Percentiles rank a stretch among this genome's conserved stretches.
Conservation (phyloP, 2,888 invertebrate genomes). For the Synanthedon formicaeformis region DNA sequence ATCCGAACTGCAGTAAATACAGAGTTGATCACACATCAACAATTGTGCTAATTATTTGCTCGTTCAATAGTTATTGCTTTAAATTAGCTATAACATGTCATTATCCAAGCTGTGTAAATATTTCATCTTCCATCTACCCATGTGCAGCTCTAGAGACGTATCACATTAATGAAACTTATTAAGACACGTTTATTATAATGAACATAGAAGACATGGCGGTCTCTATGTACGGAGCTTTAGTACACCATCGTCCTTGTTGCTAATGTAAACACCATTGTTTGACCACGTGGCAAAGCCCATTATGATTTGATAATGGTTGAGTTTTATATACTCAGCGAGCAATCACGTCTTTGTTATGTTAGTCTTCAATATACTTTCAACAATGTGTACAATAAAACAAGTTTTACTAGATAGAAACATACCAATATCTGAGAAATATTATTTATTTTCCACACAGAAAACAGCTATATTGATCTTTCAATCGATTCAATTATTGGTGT, state of each 20-base stretch:
- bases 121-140: neutral
- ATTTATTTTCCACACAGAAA: no score
- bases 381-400: no score
- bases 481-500: no score
- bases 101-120: neutral
- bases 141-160: no score
- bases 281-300: constrained; percentile 53
- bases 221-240: constrained; percentile 1
- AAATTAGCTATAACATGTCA: neutral
- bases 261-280: constrained; percentile 62
- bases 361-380: neutral
- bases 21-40: no score
- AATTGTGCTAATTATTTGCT: no score
- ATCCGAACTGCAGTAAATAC: no score
- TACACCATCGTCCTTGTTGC: constrained; percentile 42
- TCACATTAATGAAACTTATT: neutral
- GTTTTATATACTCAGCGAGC: constrained; percentile 14
- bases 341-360: neutral
- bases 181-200: neutral
- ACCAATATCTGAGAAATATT: no score
- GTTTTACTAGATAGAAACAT: no score
- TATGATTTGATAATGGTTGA: constrained; percentile 46
- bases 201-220: neutral
- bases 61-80: no score
- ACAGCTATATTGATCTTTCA: no score